Evolutionary conservation across 2,113 vertebrate genomes (phyloP).

Genomic region (Synchiropus splendidus): DNA sequence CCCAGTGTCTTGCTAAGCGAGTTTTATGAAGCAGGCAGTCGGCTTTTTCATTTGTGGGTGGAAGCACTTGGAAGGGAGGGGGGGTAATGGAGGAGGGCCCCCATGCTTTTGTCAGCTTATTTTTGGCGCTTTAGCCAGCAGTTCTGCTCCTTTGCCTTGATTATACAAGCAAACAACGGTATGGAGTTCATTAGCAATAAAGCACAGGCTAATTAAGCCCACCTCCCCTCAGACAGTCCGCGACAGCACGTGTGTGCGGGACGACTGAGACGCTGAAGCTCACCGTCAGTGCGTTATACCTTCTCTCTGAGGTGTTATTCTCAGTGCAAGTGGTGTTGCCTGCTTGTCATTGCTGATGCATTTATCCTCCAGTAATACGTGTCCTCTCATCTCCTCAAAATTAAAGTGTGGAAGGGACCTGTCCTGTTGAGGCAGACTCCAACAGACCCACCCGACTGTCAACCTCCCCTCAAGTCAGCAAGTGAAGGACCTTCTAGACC

Average conservation of each 20-base stretch:
- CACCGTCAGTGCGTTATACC: constrained; percentile 57
- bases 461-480: no score
- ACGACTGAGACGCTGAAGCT: constrained; percentile 86
- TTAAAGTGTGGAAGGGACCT: no score
- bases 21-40: constrained; percentile 99
- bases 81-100: constrained; percentile 78
- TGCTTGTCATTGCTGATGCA: no score
- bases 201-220: constrained; percentile 99
- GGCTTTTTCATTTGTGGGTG: constrained; percentile 92
- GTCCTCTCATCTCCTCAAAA: no score
- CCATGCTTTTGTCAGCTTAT: constrained; percentile 97
- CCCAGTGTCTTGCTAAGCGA: constrained; percentile 99
- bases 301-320: constrained; percentile 3
- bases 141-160: constrained; percentile 99
- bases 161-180: constrained; percentile 99
- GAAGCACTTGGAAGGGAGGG: constrained; percentile 35
- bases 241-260: constrained; percentile 84
- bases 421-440: no score
- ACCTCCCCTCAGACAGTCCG: constrained; percentile 86
- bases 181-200: constrained; percentile 99
- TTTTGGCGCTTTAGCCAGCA: constrained; percentile 99
- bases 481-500: no score
- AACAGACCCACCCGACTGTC: no score
- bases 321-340: no score
- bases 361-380: no score